phyloP scores from a whole-genome alignment of 2,888 invertebrate genomes.

The Opisthograptis luteolata region DNA sequence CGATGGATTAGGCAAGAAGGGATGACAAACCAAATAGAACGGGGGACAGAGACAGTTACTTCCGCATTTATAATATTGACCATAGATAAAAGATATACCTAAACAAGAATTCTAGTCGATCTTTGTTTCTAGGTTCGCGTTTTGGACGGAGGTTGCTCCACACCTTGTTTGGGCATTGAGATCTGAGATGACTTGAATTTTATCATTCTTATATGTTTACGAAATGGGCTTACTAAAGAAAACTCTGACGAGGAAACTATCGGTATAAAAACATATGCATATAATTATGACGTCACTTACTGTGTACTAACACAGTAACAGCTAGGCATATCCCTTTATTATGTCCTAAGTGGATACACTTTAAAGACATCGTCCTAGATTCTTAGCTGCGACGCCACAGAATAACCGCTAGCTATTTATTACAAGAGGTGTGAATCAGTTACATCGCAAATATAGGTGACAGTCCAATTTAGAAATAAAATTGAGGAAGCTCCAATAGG shows the following conservation, averaged over 20 bases:
- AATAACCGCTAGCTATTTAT: slow-evolving; percentile 19
- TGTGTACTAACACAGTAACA: slow-evolving; percentile 2
- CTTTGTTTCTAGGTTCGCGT: too few species aligned
- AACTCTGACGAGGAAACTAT: not conserved
- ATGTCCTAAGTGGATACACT: slow-evolving; percentile 22
- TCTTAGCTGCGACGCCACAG: slow-evolving; percentile 41
- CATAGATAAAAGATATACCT: too few species aligned
- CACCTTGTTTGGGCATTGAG: too few species aligned
- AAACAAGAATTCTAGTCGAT: too few species aligned
- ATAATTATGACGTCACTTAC: not conserved
- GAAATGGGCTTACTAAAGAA: not conserved
- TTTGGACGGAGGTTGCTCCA: too few species aligned
- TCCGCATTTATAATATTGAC: too few species aligned
- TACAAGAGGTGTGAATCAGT: slow-evolving; percentile 51
- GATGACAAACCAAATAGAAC: too few species aligned
- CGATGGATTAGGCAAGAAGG: too few species aligned
- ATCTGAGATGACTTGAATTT: too few species aligned
- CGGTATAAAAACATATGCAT: too few species aligned
- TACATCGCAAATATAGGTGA: slow-evolving; percentile 65
- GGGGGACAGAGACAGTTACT: too few species aligned
- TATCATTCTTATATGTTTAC: too few species aligned
- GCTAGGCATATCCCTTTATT: not conserved
- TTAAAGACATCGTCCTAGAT: slow-evolving; percentile 49
- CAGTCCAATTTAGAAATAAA: slow-evolving; percentile 72
- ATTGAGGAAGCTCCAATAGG: slow-evolving; percentile 76